Evolutionary conservation across 2,113 vertebrate species (phyloP).

Genomic region (Boulengeromyrus knoepffleri): DNA sequence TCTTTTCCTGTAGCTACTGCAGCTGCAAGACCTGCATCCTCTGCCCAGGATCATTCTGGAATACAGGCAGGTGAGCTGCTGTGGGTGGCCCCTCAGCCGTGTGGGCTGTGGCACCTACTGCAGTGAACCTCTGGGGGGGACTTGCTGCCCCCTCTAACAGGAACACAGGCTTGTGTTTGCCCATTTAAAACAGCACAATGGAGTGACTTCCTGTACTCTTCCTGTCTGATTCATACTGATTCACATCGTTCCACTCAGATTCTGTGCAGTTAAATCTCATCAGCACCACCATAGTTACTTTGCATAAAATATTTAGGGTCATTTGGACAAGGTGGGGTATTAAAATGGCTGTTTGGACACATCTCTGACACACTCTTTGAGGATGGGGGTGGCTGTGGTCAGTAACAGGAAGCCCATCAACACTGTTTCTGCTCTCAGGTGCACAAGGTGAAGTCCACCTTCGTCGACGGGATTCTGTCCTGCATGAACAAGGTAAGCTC

Average conservation of each 20-base stretch:
- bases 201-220: neutral
- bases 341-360: neutral
- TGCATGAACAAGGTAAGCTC: slow-evolving; percentile 70
- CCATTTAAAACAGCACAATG: neutral
- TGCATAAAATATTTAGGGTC: neutral
- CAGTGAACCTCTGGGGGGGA: neutral
- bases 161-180: neutral
- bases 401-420: neutral
- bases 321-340: neutral
- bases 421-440: slow-evolving; percentile 51
- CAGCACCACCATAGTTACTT: neutral
- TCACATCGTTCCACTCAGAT: neutral
- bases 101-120: neutral
- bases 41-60: slow-evolving; percentile 83
- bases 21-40: slow-evolving; percentile 78
- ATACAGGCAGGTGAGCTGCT: slow-evolving; percentile 73
- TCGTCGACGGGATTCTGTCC: slow-evolving; percentile 72
- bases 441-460: slow-evolving; percentile 86
- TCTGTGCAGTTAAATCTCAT: neutral
- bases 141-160: neutral
- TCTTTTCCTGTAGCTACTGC: slow-evolving; percentile 62
- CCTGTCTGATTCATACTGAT: neutral
- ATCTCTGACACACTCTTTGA: neutral
- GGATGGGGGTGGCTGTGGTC: neutral
- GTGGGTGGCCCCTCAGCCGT: neutral